Conservation (phyloP, 2,113 vertebrate genomes). For the Pagrus major region DNA sequence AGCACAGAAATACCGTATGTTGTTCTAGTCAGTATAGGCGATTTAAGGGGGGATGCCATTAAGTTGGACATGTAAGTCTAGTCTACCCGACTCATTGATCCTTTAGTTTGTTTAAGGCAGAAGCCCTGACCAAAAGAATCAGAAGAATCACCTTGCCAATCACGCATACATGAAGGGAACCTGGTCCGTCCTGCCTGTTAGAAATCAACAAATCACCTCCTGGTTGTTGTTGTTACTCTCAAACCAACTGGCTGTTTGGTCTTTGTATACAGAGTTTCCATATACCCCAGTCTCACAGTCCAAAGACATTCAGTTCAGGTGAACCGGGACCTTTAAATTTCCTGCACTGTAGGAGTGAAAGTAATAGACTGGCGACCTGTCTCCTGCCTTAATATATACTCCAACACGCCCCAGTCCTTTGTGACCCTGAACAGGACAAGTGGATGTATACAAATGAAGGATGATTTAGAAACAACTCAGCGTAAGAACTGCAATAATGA, state of each 20-base stretch:
- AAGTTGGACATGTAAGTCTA: no score
- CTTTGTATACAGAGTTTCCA: background rate
- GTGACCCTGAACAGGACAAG: constrained; percentile 18
- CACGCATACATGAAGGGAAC: no score
- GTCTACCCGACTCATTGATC: no score
- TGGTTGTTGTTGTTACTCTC: background rate
- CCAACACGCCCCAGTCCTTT: background rate
- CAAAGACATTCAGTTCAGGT: background rate
- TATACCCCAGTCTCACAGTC: background rate
- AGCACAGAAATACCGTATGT: background rate
- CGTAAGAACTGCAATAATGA: constrained; percentile 24
- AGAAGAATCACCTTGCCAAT: no score
- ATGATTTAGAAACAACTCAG: constrained; percentile 22
- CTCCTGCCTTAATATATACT: background rate
- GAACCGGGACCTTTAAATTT: background rate
- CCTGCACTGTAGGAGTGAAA: background rate
- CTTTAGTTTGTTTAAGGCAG: no score
- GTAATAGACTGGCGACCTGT: background rate
- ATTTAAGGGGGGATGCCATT: no score
- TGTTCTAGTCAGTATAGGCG: no score
- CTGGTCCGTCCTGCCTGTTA: no score
- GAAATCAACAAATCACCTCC: no score
- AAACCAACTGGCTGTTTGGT: background rate
- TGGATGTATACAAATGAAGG: background rate
- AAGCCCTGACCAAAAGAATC: no score